Conservation (phyloP, 2,888 invertebrate species). For the Phengaris alcon region DNA sequence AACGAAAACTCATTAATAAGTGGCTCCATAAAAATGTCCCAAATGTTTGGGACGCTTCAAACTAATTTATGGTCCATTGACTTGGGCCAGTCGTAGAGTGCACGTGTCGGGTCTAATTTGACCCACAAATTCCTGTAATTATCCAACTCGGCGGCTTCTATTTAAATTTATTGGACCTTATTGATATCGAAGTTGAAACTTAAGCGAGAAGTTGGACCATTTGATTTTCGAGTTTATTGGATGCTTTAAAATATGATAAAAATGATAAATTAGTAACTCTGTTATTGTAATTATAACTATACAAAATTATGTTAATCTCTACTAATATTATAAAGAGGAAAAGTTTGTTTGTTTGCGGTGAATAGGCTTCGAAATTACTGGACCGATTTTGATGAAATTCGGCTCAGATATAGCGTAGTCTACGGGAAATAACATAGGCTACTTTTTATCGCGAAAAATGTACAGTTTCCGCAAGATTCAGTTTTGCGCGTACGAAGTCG, state of each 20-base stretch:
- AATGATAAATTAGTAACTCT: not conserved
- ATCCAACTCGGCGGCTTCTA: slow-evolving; percentile 36
- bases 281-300: no score
- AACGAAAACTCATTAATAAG: slow-evolving; percentile 23
- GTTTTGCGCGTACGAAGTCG: no score
- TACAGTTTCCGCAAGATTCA: no score
- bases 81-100: slow-evolving; percentile 40
- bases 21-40: slow-evolving; percentile 25
- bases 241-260: not conserved
- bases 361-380: no score
- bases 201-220: not conserved
- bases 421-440: no score
- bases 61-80: slow-evolving; percentile 41
- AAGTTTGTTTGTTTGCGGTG: no score
- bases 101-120: slow-evolving; percentile 41
- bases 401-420: no score
- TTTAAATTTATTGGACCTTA: slow-evolving; percentile 18
- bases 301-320: no score
- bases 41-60: slow-evolving; percentile 35
- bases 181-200: slow-evolving; percentile 7
- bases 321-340: no score
- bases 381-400: no score
- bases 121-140: slow-evolving; percentile 40
- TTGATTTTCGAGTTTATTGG: not conserved
- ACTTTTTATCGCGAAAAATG: no score